These are phyloP conservation scores for Mareca strepera DNA, from an alignment of 2,797 vertebrate genomes.

Conservation along the genomic window DNA sequence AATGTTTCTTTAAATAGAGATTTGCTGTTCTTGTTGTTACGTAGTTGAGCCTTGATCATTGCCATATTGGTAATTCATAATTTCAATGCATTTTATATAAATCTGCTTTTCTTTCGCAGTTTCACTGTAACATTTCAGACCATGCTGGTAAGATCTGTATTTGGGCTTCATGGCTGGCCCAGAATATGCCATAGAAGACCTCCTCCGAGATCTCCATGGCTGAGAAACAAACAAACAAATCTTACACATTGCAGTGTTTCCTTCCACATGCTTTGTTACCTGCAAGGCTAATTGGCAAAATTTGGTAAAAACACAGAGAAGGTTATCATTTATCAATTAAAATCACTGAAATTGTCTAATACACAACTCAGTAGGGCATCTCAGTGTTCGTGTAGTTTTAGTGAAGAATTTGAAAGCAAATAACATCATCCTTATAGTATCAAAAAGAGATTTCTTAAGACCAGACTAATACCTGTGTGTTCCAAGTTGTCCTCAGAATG, in stretches of 20 bases:
- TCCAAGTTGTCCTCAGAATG: not conserved
- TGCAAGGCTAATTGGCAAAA: not conserved
- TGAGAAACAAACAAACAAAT: not conserved
- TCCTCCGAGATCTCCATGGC: not conserved
- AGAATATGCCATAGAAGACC: not conserved
- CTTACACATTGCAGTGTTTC: not conserved
- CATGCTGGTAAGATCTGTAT: not conserved
- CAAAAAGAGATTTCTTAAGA: not conserved
- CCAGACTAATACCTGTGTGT: not conserved
- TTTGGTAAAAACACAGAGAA: not conserved
- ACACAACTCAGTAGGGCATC: not conserved
- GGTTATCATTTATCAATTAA: not conserved
- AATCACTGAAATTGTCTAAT: not conserved
- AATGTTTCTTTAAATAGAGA: not conserved
- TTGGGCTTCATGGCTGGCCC: not conserved
- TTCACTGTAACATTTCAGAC: not conserved
- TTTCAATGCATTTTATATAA: not conserved
- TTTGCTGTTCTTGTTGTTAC: not conserved
- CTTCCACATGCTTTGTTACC: not conserved
- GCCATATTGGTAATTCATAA: not conserved
- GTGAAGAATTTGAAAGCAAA: not conserved
- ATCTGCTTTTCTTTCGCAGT: not conserved
- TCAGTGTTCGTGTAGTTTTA: not conserved
- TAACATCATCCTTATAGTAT: not conserved
- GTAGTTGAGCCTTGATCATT: not conserved